Percentiles rank a stretch among this genome's conserved stretches.
These are phyloP conservation scores for Seira sanloemensis DNA, from an alignment of 2,888 invertebrate genomes.

Conservation along the genomic window DNA sequence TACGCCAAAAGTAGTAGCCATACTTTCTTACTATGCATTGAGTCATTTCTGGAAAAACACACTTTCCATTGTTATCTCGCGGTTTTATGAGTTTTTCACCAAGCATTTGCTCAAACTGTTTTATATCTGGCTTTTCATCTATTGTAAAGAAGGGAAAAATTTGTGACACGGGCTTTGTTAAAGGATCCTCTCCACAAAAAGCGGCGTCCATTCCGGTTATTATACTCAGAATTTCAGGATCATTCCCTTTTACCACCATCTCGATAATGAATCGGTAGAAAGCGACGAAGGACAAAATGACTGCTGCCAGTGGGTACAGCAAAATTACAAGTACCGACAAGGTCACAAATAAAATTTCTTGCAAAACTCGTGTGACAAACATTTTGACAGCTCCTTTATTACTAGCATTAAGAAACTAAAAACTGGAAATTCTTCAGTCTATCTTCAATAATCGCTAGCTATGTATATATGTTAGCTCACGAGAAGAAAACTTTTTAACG, in stretches of 20 bases:
- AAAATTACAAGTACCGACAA: neutral
- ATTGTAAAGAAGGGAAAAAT: neutral
- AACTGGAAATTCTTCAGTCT: too few relatives aligned
- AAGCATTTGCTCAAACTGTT: neutral
- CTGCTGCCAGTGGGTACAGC: neutral
- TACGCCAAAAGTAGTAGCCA: slow-evolving; percentile 45
- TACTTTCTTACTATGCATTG: slow-evolving; percentile 43
- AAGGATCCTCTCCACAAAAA: neutral
- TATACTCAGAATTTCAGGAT: neutral
- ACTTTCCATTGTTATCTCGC: neutral
- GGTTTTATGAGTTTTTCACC: neutral
- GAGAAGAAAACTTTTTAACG: too few relatives aligned
- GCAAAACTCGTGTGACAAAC: too few relatives aligned
- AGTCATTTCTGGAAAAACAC: slow-evolving; percentile 40
- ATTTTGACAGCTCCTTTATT: too few relatives aligned
- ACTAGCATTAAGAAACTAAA: too few relatives aligned
- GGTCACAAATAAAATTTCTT: neutral
- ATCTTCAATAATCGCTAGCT: too few relatives aligned
- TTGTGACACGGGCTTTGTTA: neutral
- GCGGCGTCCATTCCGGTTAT: neutral
- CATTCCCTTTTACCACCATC: neutral
- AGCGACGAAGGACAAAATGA: neutral
- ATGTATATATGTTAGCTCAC: too few relatives aligned
- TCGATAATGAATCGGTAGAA: neutral
- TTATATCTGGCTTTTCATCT: neutral